These are phyloP conservation scores for Alouatta palliata DNA, from an alignment of 2,113 vertebrate species.

Conservation along the genomic window DNA sequence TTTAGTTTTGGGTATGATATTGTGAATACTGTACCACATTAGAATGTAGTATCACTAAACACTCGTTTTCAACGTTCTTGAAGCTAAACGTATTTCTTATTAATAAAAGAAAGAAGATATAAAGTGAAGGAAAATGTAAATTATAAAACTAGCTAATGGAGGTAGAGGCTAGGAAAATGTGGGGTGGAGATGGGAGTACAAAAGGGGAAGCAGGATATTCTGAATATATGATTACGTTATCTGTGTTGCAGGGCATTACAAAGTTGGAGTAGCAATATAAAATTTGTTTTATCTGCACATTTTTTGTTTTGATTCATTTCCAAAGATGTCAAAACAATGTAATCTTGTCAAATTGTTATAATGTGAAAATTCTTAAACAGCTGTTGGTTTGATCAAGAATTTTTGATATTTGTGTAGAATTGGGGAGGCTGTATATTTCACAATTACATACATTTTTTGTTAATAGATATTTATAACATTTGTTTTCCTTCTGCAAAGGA, in stretches of 20 bases:
- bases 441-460: neutral
- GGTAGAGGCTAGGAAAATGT: neutral
- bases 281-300: conserved; percentile 19
- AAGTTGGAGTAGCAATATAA: conserved; percentile 5
- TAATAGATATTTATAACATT: neutral
- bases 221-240: neutral
- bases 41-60: neutral
- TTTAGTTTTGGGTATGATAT: neutral
- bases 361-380: neutral
- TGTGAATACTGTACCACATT: neutral
- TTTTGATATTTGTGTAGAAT: conserved; percentile 4
- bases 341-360: neutral
- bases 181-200: neutral
- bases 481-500: neutral
- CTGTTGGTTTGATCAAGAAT: neutral
- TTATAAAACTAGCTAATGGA: neutral
- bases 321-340: conserved; percentile 12
- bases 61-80: neutral
- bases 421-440: neutral
- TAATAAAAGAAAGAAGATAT: neutral
- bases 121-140: neutral
- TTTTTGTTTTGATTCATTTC: conserved; percentile 37
- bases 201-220: neutral
- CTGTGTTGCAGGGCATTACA: neutral
- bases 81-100: neutral